A percentile compares a stretch with the other conserved stretches of the same genome.
Conservation (phyloP, 2,797 vertebrate genomes). For the Lophotriccus pileatus region DNA sequence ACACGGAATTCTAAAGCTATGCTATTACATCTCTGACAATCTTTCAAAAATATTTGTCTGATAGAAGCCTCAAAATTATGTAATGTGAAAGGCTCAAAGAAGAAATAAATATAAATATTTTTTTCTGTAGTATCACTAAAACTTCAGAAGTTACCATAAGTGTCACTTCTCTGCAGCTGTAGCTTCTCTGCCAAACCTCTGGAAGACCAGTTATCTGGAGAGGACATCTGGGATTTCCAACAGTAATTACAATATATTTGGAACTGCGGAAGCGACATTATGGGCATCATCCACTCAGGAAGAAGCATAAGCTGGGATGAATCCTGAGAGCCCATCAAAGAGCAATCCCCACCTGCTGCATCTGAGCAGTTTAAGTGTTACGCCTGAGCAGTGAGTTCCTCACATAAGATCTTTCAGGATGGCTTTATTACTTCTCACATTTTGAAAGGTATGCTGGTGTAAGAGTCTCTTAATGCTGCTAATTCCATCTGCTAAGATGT, state of each 20-base stretch:
- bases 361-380: background rate
- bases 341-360: background rate
- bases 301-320: constrained; percentile 3
- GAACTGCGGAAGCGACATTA: constrained; percentile 43
- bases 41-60: background rate
- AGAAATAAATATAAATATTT: background rate
- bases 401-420: background rate
- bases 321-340: constrained; percentile 6
- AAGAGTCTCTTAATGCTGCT: constrained; percentile 4
- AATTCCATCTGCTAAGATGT: constrained; percentile 17
- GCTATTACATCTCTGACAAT: background rate
- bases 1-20: background rate
- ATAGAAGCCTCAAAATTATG: background rate
- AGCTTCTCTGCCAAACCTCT: background rate
- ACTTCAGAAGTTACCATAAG: background rate
- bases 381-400: background rate
- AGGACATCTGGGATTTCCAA: constrained; percentile 28
- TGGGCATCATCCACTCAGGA: constrained; percentile 15
- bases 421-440: constrained; percentile 7
- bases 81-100: background rate
- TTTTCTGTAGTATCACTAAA: background rate
- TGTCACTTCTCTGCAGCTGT: background rate
- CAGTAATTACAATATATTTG: background rate
- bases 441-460: background rate
- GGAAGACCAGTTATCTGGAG: background rate